A percentile compares a stretch with the other conserved stretches of the same genome.
Evolutionary conservation across 2,888 invertebrate genomes (phyloP).

Genomic region (Mesoligia furuncula): DNA sequence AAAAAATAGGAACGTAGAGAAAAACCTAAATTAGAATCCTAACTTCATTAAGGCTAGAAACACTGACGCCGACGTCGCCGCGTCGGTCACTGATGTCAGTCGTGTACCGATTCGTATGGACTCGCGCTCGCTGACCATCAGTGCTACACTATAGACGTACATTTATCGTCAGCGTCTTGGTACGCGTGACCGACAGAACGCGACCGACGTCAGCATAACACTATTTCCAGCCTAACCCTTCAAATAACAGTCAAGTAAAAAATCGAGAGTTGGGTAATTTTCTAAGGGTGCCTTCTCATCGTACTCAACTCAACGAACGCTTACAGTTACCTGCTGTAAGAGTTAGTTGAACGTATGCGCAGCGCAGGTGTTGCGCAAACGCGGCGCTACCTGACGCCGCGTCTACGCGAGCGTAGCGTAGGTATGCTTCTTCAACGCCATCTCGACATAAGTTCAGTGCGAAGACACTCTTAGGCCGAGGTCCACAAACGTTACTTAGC

Average conservation of each 20-base stretch:
- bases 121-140: too few species aligned
- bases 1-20: slow-evolving; percentile 10
- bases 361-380: too few species aligned
- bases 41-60: neutral
- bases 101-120: too few species aligned
- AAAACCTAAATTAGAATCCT: neutral
- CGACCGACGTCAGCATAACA: too few species aligned
- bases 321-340: neutral
- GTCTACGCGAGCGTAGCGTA: neutral
- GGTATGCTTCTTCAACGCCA: neutral
- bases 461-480: neutral
- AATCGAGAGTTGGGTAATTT: neutral
- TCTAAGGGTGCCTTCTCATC: too few species aligned
- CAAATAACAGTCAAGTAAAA: neutral
- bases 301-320: too few species aligned
- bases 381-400: neutral
- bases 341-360: neutral
- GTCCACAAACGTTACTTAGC: neutral
- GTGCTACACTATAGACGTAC: too few species aligned
- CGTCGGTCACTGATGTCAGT: too few species aligned
- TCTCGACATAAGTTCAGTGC: neutral
- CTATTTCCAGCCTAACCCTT: neutral
- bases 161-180: too few species aligned
- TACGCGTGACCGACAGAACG: too few species aligned
- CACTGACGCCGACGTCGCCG: too few species aligned